Evolutionary conservation across 2,888 invertebrate species (phyloP).

Genomic region (Brassicogethes aeneus): DNA sequence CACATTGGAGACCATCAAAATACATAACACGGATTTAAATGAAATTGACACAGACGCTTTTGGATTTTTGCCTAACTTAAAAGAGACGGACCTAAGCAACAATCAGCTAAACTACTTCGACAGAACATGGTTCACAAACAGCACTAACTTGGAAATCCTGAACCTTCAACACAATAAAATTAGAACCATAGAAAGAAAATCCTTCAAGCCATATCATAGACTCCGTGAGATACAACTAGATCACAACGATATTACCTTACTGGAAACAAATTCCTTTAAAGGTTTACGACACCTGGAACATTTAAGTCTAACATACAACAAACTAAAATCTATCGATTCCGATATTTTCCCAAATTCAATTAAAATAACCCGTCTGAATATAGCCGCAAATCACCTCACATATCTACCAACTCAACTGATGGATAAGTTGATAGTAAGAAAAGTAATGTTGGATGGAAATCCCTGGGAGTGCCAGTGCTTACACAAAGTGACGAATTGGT

Average conservation of each 20-base stretch:
- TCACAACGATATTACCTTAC: slow-evolving; percentile 20
- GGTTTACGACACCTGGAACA: slow-evolving; percentile 18
- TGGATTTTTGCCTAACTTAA: slow-evolving; percentile 14
- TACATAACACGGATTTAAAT: slow-evolving; percentile 18
- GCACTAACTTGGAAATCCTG: slow-evolving; percentile 17
- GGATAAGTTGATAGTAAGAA: slow-evolving; percentile 16
- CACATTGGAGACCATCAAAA: slow-evolving; percentile 13
- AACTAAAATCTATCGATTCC: slow-evolving; percentile 17
- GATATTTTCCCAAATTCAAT: slow-evolving; percentile 19
- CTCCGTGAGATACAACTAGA: slow-evolving; percentile 18
- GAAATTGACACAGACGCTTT: slow-evolving; percentile 19
- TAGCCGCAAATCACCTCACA: slow-evolving; percentile 24
- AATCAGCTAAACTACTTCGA: slow-evolving; percentile 21
- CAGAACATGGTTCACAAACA: slow-evolving; percentile 21
- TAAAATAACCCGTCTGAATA: slow-evolving; percentile 13
- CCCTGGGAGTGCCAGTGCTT: slow-evolving; percentile 28
- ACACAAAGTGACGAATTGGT: slow-evolving; percentile 18
- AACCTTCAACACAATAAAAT: slow-evolving; percentile 21
- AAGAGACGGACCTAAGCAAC: slow-evolving; percentile 11
- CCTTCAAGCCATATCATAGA: slow-evolving; percentile 16
- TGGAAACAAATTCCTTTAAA: slow-evolving; percentile 20
- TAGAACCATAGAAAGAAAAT: slow-evolving; percentile 16
- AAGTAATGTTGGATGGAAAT: slow-evolving; percentile 19
- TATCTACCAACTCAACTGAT: slow-evolving; percentile 20
- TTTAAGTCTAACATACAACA: slow-evolving; percentile 21